A percentile compares a stretch with the other conserved stretches of the same genome.
Evolutionary conservation across 1,140 invertebrate genomes (phyloP).

Genomic region (Spodoptera litura): DNA sequence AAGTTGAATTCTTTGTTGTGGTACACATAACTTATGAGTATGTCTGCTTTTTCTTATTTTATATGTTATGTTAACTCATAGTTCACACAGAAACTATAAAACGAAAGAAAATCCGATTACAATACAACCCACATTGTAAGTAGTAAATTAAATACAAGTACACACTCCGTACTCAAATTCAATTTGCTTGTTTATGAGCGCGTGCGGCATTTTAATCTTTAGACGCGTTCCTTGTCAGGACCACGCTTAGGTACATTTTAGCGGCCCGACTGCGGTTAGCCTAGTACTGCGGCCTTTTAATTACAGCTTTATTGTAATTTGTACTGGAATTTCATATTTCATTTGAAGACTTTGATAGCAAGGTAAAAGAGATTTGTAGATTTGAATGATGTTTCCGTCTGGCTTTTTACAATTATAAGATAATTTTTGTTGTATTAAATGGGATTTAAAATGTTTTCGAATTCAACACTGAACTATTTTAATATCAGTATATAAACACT

Average conservation of each 20-base stretch:
- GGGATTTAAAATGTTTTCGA: no score
- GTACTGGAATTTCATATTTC: slow-evolving; percentile 5
- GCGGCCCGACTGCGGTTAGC: slow-evolving; percentile 3
- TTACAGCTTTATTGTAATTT: slow-evolving; percentile 1
- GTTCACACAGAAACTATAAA: no score
- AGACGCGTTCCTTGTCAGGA: slow-evolving; percentile 20
- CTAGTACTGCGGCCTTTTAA: slow-evolving; percentile 13
- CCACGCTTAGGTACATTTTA: slow-evolving; percentile 8
- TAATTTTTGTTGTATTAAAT: no score
- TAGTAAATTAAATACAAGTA: background rate
- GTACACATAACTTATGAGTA: no score
- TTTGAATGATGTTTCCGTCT: background rate
- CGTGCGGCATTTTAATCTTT: slow-evolving; percentile 34
- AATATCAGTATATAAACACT: no score
- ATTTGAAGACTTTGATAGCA: background rate
- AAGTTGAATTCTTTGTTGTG: no score
- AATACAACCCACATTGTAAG: background rate
- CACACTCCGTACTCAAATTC: slow-evolving; percentile 16
- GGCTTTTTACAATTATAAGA: no score
- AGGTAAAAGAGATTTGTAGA: background rate
- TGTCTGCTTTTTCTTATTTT: no score
- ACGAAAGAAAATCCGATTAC: background rate
- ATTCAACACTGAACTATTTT: no score
- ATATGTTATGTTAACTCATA: no score
- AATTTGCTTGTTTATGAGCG: slow-evolving; percentile 29